Percentiles rank a stretch among this genome's conserved stretches.
These are phyloP conservation scores for Hemibagrus wyckioides DNA, from an alignment of 2,113 vertebrate genomes.

Conservation along the genomic window DNA sequence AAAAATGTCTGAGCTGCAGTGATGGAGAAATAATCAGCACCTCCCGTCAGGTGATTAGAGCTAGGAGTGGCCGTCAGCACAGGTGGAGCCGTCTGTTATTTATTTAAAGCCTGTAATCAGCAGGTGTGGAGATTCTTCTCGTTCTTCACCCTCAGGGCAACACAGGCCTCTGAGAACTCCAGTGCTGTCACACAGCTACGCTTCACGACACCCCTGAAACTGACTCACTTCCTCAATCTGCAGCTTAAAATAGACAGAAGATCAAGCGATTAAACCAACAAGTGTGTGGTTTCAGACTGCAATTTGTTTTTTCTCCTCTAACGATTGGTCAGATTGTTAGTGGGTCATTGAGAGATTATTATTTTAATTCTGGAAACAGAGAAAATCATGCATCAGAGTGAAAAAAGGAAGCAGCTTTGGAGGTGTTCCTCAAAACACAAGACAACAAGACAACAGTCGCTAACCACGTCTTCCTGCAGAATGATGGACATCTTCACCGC, in stretches of 20 bases:
- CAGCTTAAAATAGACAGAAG: neutral
- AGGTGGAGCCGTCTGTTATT: neutral
- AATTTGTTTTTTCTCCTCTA: neutral
- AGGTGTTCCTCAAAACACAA: constrained; percentile 17
- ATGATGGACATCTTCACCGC: neutral
- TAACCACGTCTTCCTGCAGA: neutral
- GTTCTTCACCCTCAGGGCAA: neutral
- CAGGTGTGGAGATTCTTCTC: neutral
- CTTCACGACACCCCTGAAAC: constrained; percentile 4
- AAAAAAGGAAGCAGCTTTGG: constrained; percentile 12
- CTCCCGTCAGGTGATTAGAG: neutral
- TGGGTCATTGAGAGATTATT: no score
- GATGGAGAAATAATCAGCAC: neutral
- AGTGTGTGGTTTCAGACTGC: neutral
- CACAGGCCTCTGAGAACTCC: neutral
- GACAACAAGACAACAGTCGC: no score
- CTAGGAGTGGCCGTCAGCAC: neutral
- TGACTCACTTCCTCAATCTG: neutral
- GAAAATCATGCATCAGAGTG: neutral
- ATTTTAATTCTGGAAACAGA: neutral
- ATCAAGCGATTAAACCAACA: neutral
- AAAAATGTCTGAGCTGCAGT: neutral
- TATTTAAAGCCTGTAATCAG: neutral
- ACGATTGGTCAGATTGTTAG: no score
- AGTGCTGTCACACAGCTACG: neutral